phyloP scores from a whole-genome alignment of 2,113 vertebrate genomes.

The Lamprologus tigripictilis region DNA sequence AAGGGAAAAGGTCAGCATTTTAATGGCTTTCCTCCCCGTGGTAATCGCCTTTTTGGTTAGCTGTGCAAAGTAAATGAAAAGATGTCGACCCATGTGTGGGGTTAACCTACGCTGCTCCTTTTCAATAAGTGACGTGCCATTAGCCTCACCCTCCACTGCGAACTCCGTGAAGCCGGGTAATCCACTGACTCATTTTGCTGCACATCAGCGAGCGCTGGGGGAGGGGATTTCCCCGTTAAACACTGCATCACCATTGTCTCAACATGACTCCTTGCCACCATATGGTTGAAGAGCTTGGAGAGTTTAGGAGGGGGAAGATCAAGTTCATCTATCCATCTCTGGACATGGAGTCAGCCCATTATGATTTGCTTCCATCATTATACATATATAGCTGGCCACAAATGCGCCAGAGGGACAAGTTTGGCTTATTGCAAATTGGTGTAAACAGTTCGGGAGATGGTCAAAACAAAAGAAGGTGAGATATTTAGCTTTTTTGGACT shows the following conservation, averaged over 20 bases:
- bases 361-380: not conserved
- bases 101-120: conserved; percentile 53
- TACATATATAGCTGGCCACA: not conserved
- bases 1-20: conserved; percentile 66
- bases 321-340: not conserved
- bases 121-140: conserved; percentile 57
- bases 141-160: conserved; percentile 42
- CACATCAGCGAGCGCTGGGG: conserved; percentile 18
- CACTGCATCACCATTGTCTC: conserved; percentile 34
- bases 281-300: conserved; percentile 17
- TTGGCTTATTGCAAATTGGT: not conserved
- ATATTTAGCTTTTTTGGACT: not conserved
- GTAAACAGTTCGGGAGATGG: not conserved
- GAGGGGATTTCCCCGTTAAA: conserved; percentile 20
- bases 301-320: not conserved
- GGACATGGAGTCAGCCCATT: not conserved
- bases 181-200: conserved; percentile 31
- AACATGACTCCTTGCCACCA: conserved; percentile 5
- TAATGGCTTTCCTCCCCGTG: conserved; percentile 55
- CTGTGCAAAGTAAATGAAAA: conserved; percentile 61
- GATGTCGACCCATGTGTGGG: conserved; percentile 41
- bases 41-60: conserved; percentile 65
- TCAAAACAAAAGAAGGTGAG: not conserved
- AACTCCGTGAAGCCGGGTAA: conserved; percentile 25
- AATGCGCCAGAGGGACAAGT: not conserved